Evolutionary conservation across 2,797 vertebrate genomes (phyloP), one percentile per base, ranked within the genome.

Genomic region (Anniella stebbinsi): DNA sequence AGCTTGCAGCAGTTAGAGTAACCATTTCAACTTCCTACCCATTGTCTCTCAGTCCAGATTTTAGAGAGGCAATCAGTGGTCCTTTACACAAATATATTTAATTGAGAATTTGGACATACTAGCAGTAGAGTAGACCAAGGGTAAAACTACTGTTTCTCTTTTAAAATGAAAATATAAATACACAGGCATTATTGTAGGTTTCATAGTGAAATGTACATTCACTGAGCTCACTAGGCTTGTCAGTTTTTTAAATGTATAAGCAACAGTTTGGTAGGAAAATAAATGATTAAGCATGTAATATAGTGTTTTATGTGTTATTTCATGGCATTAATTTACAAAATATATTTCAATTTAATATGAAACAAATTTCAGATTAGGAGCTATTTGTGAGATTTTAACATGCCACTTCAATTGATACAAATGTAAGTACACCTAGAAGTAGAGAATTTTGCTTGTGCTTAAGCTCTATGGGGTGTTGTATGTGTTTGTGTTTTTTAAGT

Each of bases 381-480:
- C 33, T 67, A 48, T 84, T 73, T 76, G 6, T 36, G n/a, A 38
- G 36, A 78, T 30, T 57, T 80, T 85, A 28, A n/a, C 66, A 33
- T 82, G 78, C 28, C 11, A 81, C 67, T 84, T 11, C 57, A 66
- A n/a, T 72, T 54, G 76, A 51, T 54, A 67, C 78, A 78, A 33
- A 92, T 86, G 48, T 41, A 57, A 30, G 4, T 30, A 75, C 80
- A 84, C 89, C 82, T 63, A 87, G 75, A 54, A n/a, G 69, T n/a
- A 80, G 88, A 91, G 89, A 90, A 72, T 75, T 87, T 67, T 87
- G 41, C 86, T 88, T 80, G 8, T 91, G 57, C 25, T 73, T 82
- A 63, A 70, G 45, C 33, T 25, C 38, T 10, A n/a, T 41, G 33
- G 69, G 13, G 13, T 10, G 7, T 23, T 48, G 41, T 21, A 12